Evolutionary conservation across 2,888 invertebrate genomes (phyloP).

Genomic region (Caenorhabditis afra): DNA sequence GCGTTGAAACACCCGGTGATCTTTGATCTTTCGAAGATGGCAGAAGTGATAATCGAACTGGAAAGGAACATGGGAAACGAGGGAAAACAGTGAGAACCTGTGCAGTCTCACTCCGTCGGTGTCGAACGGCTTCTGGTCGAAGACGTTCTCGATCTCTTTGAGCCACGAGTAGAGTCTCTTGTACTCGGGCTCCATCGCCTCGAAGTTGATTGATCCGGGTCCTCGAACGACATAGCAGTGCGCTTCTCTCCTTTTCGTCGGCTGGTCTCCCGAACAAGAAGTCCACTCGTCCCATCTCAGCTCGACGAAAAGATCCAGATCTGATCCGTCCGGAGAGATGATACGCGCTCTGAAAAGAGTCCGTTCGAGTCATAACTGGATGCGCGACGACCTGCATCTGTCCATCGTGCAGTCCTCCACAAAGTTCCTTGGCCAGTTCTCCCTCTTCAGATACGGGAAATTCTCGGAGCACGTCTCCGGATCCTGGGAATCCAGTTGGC

Average conservation of each 20-base stretch:
- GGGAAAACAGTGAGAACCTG: conserved; percentile 16
- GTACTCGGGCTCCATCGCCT: conserved; percentile 20
- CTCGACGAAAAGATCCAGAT: conserved; percentile 55
- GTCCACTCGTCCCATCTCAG: conserved; percentile 64
- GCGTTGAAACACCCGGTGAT: conserved; percentile 38
- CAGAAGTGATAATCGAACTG: conserved; percentile 56
- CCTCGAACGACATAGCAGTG: conserved; percentile 62
- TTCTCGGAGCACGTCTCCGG: conserved; percentile 15
- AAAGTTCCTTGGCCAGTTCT: conserved; percentile 37
- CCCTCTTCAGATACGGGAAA: conserved; percentile 32
- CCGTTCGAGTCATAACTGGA: background rate
- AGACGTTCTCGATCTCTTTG: conserved; percentile 48
- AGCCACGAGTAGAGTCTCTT: conserved; percentile 55
- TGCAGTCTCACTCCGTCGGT: conserved; percentile 54
- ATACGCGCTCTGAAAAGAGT: conserved; percentile 41
- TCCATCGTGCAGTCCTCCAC: conserved; percentile 31
- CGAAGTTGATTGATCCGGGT: conserved; percentile 44
- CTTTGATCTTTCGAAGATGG: conserved; percentile 39
- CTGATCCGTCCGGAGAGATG: conserved; percentile 11
- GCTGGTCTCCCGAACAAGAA: conserved; percentile 50
- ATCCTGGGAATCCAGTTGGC: conserved; percentile 20
- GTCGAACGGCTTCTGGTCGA: conserved; percentile 57
- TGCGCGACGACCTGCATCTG: conserved; percentile 23
- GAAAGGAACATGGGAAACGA: background rate
- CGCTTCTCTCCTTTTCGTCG: conserved; percentile 58